Conservation (phyloP, 2,113 vertebrate genomes). For the Promerops cafer region DNA sequence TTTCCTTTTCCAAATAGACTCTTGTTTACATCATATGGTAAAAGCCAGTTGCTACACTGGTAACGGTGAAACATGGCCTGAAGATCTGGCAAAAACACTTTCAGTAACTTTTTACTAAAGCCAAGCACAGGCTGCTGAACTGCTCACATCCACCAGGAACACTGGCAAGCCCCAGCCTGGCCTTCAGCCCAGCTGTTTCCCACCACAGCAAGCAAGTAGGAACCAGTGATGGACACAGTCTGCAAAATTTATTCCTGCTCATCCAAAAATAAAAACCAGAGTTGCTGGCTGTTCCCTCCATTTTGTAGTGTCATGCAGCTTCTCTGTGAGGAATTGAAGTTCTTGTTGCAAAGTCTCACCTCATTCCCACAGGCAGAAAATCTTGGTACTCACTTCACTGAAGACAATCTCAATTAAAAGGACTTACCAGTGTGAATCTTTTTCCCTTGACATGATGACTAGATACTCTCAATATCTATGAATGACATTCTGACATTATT, state of each 20-base stretch:
- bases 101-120: neutral
- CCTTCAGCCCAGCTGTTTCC: neutral
- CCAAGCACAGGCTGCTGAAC: neutral
- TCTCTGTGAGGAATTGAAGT: neutral
- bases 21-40: neutral
- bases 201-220: neutral
- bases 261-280: neutral
- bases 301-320: neutral
- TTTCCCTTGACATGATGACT: neutral
- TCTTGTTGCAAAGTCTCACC: neutral
- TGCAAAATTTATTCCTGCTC: neutral
- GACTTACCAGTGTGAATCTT: neutral
- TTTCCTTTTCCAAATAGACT: neutral
- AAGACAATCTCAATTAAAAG: neutral
- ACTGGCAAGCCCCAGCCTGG: neutral
- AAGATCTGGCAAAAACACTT: neutral
- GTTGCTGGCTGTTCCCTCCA: neutral
- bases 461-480: neutral
- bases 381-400: neutral
- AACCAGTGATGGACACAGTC: fast-evolving
- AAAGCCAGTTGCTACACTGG: neutral
- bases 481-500: neutral
- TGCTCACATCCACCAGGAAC: neutral
- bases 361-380: neutral
- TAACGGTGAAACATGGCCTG: neutral